phyloP scores from a whole-genome alignment of 2,888 invertebrate genomes.

The Caradrina clavipalpis region DNA sequence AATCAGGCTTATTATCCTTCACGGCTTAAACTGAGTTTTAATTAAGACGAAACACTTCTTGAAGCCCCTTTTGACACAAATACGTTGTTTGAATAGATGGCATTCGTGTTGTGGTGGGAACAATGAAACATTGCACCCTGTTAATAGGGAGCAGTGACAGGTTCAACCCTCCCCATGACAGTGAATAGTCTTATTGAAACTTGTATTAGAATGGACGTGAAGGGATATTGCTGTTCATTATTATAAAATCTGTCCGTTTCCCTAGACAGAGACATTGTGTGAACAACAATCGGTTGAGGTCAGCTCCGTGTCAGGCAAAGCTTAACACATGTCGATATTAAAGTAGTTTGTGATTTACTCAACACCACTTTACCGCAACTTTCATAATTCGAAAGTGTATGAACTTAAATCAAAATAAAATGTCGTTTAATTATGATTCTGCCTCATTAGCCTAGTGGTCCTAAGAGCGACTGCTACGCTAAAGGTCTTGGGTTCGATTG shows the following conservation, averaged over 20 bases:
- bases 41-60: slow-evolving; percentile 43
- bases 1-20: slow-evolving; percentile 29
- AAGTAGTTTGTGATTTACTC: not conserved
- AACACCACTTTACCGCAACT: not conserved
- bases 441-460: no score
- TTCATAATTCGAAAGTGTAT: not conserved
- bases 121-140: slow-evolving; percentile 27
- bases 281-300: slow-evolving; percentile 39
- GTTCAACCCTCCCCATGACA: slow-evolving; percentile 29
- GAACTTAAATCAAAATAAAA: not conserved
- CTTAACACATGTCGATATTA: not conserved
- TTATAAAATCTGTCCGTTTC: slow-evolving; percentile 12
- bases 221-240: slow-evolving; percentile 47
- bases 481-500: no score
- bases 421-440: no score
- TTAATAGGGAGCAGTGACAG: slow-evolving; percentile 27
- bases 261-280: slow-evolving; percentile 21
- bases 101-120: slow-evolving; percentile 14
- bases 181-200: slow-evolving; percentile 20
- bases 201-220: slow-evolving; percentile 5
- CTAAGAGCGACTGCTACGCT: no score
- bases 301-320: slow-evolving; percentile 17
- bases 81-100: slow-evolving; percentile 34
- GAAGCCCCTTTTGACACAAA: slow-evolving; percentile 9
- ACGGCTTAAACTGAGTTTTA: slow-evolving; percentile 43